A percentile compares a stretch with the other conserved stretches of the same genome.
Conservation (phyloP, 2,113 vertebrate genomes). For the Grantiella picta region DNA sequence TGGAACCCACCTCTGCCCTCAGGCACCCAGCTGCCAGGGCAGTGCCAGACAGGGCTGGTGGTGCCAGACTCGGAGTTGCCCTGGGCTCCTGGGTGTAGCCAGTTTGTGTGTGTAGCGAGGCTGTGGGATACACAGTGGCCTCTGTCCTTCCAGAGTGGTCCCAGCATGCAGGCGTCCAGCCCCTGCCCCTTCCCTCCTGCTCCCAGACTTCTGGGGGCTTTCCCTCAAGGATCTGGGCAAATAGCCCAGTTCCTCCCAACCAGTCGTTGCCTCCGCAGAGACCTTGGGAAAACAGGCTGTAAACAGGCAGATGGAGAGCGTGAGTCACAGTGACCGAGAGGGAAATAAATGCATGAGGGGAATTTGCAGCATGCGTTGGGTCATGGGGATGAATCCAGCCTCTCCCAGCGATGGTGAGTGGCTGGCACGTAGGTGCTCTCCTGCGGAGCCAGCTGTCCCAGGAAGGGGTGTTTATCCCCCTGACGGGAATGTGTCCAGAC, state of each 20-base stretch:
- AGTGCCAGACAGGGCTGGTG: not conserved
- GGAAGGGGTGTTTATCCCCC: not conserved
- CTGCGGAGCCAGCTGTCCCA: not conserved
- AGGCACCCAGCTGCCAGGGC: not conserved
- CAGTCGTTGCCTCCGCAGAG: not conserved
- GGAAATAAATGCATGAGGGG: slow-evolving; percentile 8
- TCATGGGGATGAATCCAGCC: not conserved
- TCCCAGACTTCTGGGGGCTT: not conserved
- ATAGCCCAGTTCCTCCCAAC: not conserved
- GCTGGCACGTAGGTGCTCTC: not conserved
- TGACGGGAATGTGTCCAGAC: not conserved
- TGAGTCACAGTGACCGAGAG: slow-evolving; percentile 44
- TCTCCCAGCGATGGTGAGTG: not conserved
- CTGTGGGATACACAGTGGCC: not conserved
- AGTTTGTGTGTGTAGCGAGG: not conserved
- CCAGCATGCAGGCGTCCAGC: rapidly evolving
- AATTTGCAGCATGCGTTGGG: not conserved
- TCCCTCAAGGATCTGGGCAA: not conserved
- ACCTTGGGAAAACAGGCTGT: slow-evolving; percentile 39
- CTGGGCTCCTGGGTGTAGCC: not conserved
- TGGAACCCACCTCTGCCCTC: not conserved
- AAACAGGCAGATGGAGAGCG: slow-evolving; percentile 35
- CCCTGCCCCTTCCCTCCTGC: not conserved
- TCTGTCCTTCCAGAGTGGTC: not conserved
- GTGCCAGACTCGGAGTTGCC: not conserved